Percentiles rank a stretch among this genome's conserved stretches.
phyloP scores from a whole-genome alignment of 1,140 invertebrate species.

The Lucilia cuprina region DNA sequence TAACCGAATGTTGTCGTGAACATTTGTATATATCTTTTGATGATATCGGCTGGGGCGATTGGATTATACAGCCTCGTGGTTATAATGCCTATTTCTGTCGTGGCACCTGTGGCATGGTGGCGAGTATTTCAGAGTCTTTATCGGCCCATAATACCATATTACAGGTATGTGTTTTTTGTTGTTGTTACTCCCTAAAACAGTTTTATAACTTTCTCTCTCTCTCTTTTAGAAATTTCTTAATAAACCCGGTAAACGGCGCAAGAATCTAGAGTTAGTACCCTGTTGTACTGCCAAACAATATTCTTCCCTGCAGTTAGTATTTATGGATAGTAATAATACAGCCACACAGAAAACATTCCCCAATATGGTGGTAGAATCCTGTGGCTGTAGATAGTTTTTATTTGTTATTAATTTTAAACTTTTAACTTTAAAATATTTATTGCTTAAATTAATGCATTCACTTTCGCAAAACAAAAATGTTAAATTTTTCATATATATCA shows the following conservation, averaged over 20 bases:
- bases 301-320: slow-evolving; percentile 74
- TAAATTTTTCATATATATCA: no score
- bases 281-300: slow-evolving; percentile 81
- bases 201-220: not conserved
- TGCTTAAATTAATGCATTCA: not conserved
- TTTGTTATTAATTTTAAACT: no score
- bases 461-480: not conserved
- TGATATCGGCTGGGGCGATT: slow-evolving; percentile 86
- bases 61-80: slow-evolving; percentile 81
- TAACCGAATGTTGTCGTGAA: slow-evolving; percentile 83
- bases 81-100: slow-evolving; percentile 87
- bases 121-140: slow-evolving; percentile 71
- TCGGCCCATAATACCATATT: slow-evolving; percentile 76
- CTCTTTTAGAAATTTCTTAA: slow-evolving; percentile 68
- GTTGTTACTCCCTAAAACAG: not conserved
- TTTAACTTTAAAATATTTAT: not conserved
- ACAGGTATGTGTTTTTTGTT: slow-evolving; percentile 66
- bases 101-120: slow-evolving; percentile 76
- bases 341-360: slow-evolving; percentile 78
- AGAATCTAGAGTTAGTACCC: slow-evolving; percentile 70
- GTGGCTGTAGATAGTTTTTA: slow-evolving; percentile 76
- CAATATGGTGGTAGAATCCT: slow-evolving; percentile 84
- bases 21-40: slow-evolving; percentile 81
- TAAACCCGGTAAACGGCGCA: slow-evolving; percentile 56
- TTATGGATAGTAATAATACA: slow-evolving; percentile 76